Percentiles rank a stretch among this genome's conserved stretches.
Evolutionary conservation across 2,888 invertebrate species (phyloP).

Genomic region (Omphaloscelis lunosa): DNA sequence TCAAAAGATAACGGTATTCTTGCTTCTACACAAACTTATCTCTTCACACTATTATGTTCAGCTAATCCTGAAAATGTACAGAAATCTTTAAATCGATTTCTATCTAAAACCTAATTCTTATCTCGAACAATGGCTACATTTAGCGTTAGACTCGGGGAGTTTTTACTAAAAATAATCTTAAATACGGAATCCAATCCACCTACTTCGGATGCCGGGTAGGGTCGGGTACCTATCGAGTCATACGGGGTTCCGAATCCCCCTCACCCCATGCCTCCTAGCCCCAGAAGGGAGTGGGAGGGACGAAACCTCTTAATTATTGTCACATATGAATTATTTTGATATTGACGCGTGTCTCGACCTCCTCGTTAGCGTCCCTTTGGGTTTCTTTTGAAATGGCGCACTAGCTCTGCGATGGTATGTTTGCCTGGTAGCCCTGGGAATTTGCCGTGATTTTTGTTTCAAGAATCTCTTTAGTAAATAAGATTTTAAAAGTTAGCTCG

Average conservation of each 20-base stretch:
- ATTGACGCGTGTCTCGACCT: conserved; percentile 80
- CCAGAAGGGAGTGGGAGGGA: conserved; percentile 74
- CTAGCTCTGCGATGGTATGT: conserved; percentile 54
- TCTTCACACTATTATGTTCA: neutral
- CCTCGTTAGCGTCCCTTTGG: conserved; percentile 71
- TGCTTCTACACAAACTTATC: neutral
- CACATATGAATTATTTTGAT: conserved; percentile 89
- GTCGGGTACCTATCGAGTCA: conserved; percentile 75
- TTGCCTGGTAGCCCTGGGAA: conserved; percentile 55
- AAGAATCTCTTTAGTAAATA: conserved; percentile 42
- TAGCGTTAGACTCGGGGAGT: conserved; percentile 17
- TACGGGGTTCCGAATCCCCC: conserved; percentile 70
- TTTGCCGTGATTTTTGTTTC: conserved; percentile 46
- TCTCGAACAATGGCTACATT: conserved; percentile 34
- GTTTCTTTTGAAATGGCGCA: conserved; percentile 67
- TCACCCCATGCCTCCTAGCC: conserved; percentile 69
- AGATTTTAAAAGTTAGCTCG: conserved; percentile 24
- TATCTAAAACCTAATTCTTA: conserved; percentile 5
- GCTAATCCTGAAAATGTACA: neutral
- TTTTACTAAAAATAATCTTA: conserved; percentile 66
- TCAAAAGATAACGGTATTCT: too few species aligned
- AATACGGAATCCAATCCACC: conserved; percentile 73
- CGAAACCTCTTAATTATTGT: conserved; percentile 86
- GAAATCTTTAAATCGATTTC: neutral
- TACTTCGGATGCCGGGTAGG: conserved; percentile 63